Conservation (phyloP, 1,140 invertebrate species). For the Drosophila mojavensis region DNA sequence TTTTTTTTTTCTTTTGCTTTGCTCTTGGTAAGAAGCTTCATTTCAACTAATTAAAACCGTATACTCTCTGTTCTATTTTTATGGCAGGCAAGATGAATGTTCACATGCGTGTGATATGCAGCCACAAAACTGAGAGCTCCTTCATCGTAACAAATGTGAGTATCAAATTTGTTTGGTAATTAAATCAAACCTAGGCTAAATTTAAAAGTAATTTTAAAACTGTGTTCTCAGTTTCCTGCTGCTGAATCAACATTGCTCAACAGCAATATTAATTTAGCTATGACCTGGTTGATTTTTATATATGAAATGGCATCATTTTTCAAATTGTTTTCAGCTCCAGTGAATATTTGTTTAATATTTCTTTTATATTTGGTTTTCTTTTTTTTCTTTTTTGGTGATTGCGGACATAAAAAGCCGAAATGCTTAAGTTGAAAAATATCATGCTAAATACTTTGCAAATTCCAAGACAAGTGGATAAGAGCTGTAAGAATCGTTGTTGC, state of each 20-base stretch:
- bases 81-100: slow-evolving; percentile 75
- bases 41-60: slow-evolving; percentile 38
- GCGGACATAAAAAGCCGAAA: neutral
- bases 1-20: slow-evolving; percentile 52
- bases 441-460: slow-evolving; percentile 10
- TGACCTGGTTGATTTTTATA: neutral
- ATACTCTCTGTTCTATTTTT: slow-evolving; percentile 43
- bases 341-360: neutral
- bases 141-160: slow-evolving; percentile 67
- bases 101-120: slow-evolving; percentile 77
- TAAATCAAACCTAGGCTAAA: neutral
- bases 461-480: slow-evolving; percentile 10
- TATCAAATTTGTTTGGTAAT: slow-evolving; percentile 28
- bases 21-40: slow-evolving; percentile 57
- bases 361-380: neutral
- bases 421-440: neutral
- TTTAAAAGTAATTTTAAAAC: neutral
- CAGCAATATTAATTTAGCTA: neutral
- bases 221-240: neutral
- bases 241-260: no score
- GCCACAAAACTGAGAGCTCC: slow-evolving; percentile 51
- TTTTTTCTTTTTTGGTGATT: neutral
- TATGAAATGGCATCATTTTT: neutral
- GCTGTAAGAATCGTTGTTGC: neutral
- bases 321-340: neutral